These are phyloP conservation scores for Tretioscincus oriximinensis DNA, from an alignment of 2,113 vertebrate genomes.

Conservation along the genomic window DNA sequence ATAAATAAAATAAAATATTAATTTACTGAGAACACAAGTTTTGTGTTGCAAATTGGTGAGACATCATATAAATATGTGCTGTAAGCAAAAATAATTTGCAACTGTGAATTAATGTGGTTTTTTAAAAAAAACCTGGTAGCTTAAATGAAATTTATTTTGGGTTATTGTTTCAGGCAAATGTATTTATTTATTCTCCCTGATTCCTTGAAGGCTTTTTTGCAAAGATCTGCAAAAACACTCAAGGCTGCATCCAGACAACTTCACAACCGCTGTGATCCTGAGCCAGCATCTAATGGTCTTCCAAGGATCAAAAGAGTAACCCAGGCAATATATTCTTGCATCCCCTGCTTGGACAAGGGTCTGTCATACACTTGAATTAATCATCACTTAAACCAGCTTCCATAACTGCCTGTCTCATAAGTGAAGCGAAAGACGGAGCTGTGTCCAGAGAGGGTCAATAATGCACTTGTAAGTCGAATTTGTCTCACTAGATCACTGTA, in stretches of 20 bases:
- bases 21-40: constrained; percentile 53
- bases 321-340: no score
- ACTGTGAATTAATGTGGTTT: constrained; percentile 63
- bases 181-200: constrained; percentile 63
- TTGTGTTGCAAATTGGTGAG: constrained; percentile 63
- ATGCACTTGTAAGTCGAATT: no score
- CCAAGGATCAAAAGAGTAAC: no score
- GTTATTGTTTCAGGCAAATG: constrained; percentile 60
- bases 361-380: no score
- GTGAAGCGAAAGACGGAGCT: no score
- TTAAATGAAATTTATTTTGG: constrained; percentile 55
- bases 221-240: constrained; percentile 17
- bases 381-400: no score
- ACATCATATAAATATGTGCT: constrained; percentile 63
- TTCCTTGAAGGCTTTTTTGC: constrained; percentile 18
- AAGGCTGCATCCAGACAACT: neutral
- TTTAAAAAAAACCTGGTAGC: constrained; percentile 43
- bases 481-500: no score
- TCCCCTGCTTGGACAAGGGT: no score
- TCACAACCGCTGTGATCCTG: no score
- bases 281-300: no score
- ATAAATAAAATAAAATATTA: constrained; percentile 35
- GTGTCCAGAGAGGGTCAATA: no score
- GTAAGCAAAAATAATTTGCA: constrained; percentile 67
- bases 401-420: no score